Evolutionary conservation across 2,113 vertebrate species (phyloP), one percentile per base, ranked within the genome.

Genomic region (Tragelaphus buxtoni): DNA sequence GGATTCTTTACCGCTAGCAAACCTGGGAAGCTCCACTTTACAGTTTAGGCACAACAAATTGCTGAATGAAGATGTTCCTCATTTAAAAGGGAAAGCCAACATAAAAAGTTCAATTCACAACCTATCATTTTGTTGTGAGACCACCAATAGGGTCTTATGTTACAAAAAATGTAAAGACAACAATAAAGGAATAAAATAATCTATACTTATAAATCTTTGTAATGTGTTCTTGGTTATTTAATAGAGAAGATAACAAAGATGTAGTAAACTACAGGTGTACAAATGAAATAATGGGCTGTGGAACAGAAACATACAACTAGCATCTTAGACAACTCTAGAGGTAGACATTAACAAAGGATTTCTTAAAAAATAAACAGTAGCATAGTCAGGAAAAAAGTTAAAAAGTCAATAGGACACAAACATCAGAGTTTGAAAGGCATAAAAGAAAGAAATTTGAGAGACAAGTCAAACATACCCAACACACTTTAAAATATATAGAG

Each of bases 401-500:
- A 91, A 86, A 93, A 88, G 30, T 58, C 26, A 96, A 58, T 2
- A 55, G 20, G 14, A 86, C 14, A 95, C 14, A 86, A 32, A 82
- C 14, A 74, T 56, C 26, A 86, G 20, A 69, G 4, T 8, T 7
- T 86, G 39, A 53, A 88, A 88, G 83, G n/a, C 55, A 96, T 56
- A 93, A 79, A 77, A 90, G 24, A 82, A 90, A 87, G 24, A 89
- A 69, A 94, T 42, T 24, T 88, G 47, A 91, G 74, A 92, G 13
- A 86, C n/a, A 89, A 74, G 58, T 76, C 47, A 96, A 63, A 91
- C 10, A 53, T 69, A 95, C 1, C 2, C 61, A 95, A 82, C 9
- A 93, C 1, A 94, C 47, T 97, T 90, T 58, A 90, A 97, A 94
- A 97, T 87, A 93, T 58, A 85, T 1, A 72, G 28, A 79, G 32